These are phyloP conservation scores for Heliconius cydno DNA, from an alignment of 2,888 invertebrate species.

Conservation along the genomic window DNA sequence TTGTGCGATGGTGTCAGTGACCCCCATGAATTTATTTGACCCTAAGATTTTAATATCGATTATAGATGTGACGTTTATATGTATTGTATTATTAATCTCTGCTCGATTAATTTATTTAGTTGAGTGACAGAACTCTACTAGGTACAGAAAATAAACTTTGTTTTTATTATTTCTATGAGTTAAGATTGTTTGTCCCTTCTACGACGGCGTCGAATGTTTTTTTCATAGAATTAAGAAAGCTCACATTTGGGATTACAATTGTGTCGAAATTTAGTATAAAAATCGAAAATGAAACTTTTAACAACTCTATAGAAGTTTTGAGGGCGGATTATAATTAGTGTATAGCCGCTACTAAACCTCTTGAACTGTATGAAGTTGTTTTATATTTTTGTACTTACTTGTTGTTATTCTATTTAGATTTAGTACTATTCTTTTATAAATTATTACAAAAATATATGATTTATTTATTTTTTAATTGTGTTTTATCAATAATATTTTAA, in stretches of 20 bases:
- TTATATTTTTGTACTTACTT: not conserved
- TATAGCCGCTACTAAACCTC: not conserved
- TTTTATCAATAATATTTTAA: no score
- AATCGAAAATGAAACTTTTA: not conserved
- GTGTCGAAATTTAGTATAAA: not conserved
- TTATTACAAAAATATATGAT: not conserved
- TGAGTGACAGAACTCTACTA: no score
- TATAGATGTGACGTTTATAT: not conserved
- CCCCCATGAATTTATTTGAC: conserved; percentile 48
- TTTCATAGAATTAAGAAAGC: not conserved
- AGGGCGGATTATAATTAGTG: not conserved
- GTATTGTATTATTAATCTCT: not conserved
- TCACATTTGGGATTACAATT: not conserved
- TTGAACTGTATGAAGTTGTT: not conserved
- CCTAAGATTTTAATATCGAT: conserved; percentile 18
- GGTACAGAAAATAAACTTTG: no score
- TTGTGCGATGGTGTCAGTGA: conserved; percentile 47
- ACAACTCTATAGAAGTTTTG: not conserved
- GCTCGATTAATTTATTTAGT: no score
- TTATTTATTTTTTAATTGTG: not conserved
- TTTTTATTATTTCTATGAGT: no score
- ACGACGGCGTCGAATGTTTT: not conserved
- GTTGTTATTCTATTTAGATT: no score
- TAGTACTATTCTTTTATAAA: not conserved
- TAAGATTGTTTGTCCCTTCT: no score